phyloP scores from a whole-genome alignment of 2,888 invertebrate genomes.

The Microctonus brassicae region DNA sequence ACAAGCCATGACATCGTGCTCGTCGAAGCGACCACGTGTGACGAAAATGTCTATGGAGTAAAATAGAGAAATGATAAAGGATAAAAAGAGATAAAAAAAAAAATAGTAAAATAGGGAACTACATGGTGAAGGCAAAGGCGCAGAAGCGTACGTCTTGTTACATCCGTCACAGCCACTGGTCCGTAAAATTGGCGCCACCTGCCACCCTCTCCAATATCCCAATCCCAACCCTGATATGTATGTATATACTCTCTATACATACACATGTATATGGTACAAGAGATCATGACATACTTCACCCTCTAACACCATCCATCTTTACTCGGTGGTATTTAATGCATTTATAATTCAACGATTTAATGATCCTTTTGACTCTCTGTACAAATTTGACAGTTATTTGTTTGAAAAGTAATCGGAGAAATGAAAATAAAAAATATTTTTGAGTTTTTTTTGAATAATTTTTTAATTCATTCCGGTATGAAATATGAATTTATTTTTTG shows the following conservation, averaged over 20 bases:
- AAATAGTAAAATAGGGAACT: conserved; percentile 23
- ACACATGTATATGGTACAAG: not conserved
- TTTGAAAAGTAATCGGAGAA: conserved; percentile 53
- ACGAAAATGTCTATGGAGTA: conserved; percentile 42
- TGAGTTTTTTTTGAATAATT: too few relatives aligned
- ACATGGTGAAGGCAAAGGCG: conserved; percentile 32
- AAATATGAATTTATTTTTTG: too few relatives aligned
- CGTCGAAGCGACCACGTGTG: conserved; percentile 61
- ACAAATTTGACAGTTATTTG: conserved; percentile 47
- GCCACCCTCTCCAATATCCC: conserved; percentile 62
- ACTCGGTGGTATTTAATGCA: conserved; percentile 61
- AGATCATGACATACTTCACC: conserved; percentile 29
- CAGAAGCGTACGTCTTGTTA: conserved; percentile 56
- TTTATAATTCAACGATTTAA: conserved; percentile 64
- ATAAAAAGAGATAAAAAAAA: conserved; percentile 24
- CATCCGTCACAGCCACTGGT: conserved; percentile 69
- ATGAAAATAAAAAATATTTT: too few relatives aligned
- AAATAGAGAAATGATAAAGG: not conserved
- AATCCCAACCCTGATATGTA: conserved; percentile 21
- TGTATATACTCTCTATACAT: not conserved
- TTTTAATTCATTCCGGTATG: too few relatives aligned
- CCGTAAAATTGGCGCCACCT: conserved; percentile 70
- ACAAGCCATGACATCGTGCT: conserved; percentile 67
- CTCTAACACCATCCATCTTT: conserved; percentile 10
- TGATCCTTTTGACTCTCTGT: conserved; percentile 60